phyloP scores from a whole-genome alignment of 2,888 invertebrate species.

The Tetramorium bicarinatum region DNA sequence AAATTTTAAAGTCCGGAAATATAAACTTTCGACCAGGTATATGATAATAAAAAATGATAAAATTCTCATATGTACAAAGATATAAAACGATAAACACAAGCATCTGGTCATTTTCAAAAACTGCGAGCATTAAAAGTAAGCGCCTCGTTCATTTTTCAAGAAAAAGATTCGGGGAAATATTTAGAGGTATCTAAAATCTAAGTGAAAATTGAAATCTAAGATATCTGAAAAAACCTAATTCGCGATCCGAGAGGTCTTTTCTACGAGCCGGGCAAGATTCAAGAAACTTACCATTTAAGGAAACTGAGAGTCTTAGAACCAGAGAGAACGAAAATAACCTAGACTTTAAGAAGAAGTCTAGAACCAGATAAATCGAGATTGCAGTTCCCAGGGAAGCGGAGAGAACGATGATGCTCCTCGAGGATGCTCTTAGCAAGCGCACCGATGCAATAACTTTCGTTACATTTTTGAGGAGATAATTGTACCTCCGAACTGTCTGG shows the following conservation, averaged over 20 bases:
- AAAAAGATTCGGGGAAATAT: neutral
- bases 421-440: constrained; percentile 7
- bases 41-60: neutral
- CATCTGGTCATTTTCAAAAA: neutral
- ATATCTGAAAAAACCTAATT: neutral
- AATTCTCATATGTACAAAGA: neutral
- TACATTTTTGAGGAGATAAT: constrained; percentile 45
- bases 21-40: neutral
- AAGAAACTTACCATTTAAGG: constrained; percentile 22
- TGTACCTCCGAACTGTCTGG: constrained; percentile 14
- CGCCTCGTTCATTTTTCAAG: neutral
- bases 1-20: neutral
- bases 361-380: constrained; percentile 41
- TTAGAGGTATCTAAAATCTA: neutral
- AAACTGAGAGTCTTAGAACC: neutral
- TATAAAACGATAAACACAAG: neutral
- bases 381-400: constrained; percentile 10
- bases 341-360: constrained; percentile 33
- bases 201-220: constrained; percentile 12
- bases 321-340: constrained; percentile 24
- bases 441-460: constrained; percentile 33
- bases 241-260: neutral
- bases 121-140: neutral
- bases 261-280: neutral
- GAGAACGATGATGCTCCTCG: constrained; percentile 15